These are phyloP conservation scores for Polymixis flavicincta DNA, from an alignment of 2,888 invertebrate genomes.

Conservation along the genomic window DNA sequence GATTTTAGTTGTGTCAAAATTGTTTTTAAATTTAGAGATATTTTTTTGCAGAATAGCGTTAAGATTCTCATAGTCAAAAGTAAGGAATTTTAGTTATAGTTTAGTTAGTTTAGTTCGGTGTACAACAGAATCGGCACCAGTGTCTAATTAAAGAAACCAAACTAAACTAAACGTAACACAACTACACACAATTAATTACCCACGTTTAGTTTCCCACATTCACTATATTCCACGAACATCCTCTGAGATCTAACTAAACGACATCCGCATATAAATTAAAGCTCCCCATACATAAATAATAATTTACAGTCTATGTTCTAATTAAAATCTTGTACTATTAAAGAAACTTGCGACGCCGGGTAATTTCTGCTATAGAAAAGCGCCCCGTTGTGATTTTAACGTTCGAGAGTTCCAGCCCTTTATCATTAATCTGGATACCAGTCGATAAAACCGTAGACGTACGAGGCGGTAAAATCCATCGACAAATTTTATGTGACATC, in stretches of 20 bases:
- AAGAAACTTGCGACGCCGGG: constrained; percentile 65
- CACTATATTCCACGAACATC: constrained; percentile 33
- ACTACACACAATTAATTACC: constrained; percentile 56
- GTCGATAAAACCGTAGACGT: constrained; percentile 79
- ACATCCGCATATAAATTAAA: constrained; percentile 65
- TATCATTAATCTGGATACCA: constrained; percentile 70
- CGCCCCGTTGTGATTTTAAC: constrained; percentile 84
- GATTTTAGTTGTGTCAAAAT: too few relatives aligned
- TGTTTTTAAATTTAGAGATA: too few relatives aligned
- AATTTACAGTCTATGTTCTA: constrained; percentile 69
- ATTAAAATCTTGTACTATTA: constrained; percentile 85
- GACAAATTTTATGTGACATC: constrained; percentile 83
- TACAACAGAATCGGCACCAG: too few relatives aligned
- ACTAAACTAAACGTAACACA: constrained; percentile 41
- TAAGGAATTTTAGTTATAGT: too few relatives aligned
- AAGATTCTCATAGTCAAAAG: too few relatives aligned
- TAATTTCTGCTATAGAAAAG: constrained; percentile 75
- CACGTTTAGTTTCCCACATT: constrained; percentile 46
- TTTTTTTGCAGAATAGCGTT: too few relatives aligned
- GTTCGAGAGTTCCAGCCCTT: constrained; percentile 61
- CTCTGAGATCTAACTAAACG: constrained; percentile 39
- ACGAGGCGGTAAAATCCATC: constrained; percentile 76
- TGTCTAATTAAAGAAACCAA: constrained; percentile 40
- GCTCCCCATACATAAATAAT: constrained; percentile 56
- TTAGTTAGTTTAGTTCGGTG: too few relatives aligned